Percentiles rank a stretch among this genome's conserved stretches.
These are phyloP conservation scores for Xestia xanthographa DNA, from an alignment of 2,888 invertebrate genomes.

Conservation along the genomic window DNA sequence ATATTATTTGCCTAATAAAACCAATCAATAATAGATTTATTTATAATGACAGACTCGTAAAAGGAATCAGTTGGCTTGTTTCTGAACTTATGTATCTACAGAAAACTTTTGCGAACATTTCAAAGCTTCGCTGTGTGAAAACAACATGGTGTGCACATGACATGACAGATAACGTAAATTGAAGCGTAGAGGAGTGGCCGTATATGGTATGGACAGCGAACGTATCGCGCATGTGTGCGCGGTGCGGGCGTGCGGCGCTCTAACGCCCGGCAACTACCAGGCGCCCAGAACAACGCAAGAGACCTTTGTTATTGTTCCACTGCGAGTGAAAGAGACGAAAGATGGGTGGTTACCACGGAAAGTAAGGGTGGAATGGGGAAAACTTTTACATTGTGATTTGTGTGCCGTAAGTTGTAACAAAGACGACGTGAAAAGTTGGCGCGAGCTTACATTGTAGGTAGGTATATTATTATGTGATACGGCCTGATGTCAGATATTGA, in stretches of 20 bases:
- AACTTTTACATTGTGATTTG: slow-evolving; percentile 29
- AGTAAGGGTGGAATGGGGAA: slow-evolving; percentile 39
- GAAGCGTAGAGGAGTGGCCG: slow-evolving; percentile 68
- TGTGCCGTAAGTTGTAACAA: slow-evolving; percentile 4
- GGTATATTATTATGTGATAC: too few relatives aligned
- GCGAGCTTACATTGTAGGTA: not conserved
- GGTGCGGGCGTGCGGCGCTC: slow-evolving; percentile 88
- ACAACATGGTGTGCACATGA: slow-evolving; percentile 31
- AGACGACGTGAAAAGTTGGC: slow-evolving; percentile 16
- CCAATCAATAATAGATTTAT: too few relatives aligned
- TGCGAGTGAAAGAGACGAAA: slow-evolving; percentile 39
- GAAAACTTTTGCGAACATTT: slow-evolving; percentile 16
- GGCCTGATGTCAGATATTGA: too few relatives aligned
- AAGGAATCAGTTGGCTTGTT: not conserved
- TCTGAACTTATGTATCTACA: not conserved
- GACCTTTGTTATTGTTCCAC: slow-evolving; percentile 50
- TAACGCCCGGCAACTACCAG: slow-evolving; percentile 87
- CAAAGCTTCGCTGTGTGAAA: slow-evolving; percentile 45
- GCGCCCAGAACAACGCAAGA: slow-evolving; percentile 74
- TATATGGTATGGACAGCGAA: slow-evolving; percentile 57
- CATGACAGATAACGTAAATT: slow-evolving; percentile 58
- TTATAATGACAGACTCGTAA: not conserved
- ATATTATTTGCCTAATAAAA: not conserved
- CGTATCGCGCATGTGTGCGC: slow-evolving; percentile 88
- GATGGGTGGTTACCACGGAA: slow-evolving; percentile 40